phyloP scores from a whole-genome alignment of 2,797 vertebrate genomes.

The Vultur gryphus region DNA sequence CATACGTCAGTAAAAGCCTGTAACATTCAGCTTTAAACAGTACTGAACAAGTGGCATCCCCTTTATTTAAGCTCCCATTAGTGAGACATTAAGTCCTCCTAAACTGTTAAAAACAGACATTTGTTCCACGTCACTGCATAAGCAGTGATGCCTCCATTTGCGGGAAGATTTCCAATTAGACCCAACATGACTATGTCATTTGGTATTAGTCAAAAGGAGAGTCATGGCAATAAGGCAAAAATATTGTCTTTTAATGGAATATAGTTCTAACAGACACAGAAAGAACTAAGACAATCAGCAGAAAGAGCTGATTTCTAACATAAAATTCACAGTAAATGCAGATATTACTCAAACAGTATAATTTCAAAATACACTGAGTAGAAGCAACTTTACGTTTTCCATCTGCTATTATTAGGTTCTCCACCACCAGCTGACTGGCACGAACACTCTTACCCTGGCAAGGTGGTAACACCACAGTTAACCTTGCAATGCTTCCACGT shows the following conservation, averaged over 20 bases:
- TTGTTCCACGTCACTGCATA: slow-evolving; percentile 21
- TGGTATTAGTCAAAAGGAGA: neutral
- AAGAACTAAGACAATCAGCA: neutral
- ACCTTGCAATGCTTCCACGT: rapidly evolving
- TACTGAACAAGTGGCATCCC: neutral
- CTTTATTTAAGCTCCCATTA: neutral
- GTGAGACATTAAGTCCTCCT: neutral
- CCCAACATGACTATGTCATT: neutral
- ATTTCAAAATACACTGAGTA: neutral
- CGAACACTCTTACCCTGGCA: neutral
- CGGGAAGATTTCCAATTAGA: neutral
- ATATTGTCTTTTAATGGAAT: neutral
- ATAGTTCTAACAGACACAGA: neutral
- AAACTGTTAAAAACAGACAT: slow-evolving; percentile 37
- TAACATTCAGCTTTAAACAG: neutral
- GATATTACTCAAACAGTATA: neutral
- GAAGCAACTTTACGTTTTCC: neutral
- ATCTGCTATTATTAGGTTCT: neutral
- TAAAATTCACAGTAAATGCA: neutral
- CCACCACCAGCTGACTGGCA: neutral
- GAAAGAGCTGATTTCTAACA: neutral
- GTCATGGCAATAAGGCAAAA: neutral
- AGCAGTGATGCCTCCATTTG: neutral
- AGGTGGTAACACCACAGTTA: neutral
- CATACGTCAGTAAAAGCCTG: neutral